Evolutionary conservation across 2,888 invertebrate species (phyloP).

Genomic region (Cephalotes varians): DNA sequence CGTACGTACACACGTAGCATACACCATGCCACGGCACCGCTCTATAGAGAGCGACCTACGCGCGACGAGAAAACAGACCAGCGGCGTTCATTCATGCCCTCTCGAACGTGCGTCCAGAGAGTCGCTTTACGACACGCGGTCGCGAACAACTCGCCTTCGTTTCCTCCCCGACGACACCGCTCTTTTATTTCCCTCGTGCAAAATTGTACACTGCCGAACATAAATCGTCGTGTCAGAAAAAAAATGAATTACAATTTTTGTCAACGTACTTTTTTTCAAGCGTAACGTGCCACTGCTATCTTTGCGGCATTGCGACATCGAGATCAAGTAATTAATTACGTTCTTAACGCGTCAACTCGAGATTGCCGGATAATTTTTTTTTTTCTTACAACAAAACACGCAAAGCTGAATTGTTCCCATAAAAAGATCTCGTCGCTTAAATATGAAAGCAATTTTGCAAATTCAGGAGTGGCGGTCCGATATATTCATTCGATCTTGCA

Average conservation of each 20-base stretch:
- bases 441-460: background rate
- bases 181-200: slow-evolving; percentile 21
- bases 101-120: slow-evolving; percentile 45
- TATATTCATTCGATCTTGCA: background rate
- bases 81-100: slow-evolving; percentile 68
- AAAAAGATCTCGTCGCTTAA: background rate
- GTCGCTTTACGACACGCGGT: slow-evolving; percentile 44
- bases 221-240: background rate
- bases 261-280: background rate
- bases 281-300: background rate
- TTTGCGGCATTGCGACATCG: background rate
- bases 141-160: slow-evolving; percentile 49
- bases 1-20: background rate
- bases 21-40: background rate
- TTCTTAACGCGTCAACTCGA: background rate
- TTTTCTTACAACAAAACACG: background rate
- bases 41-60: slow-evolving; percentile 45
- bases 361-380: background rate
- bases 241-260: background rate
- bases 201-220: background rate
- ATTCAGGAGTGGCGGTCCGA: background rate
- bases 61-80: slow-evolving; percentile 55
- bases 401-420: background rate
- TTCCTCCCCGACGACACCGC: background rate
- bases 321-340: background rate